These are phyloP conservation scores for Calliphora vicina DNA, from an alignment of 1,140 invertebrate species.

Conservation along the genomic window DNA sequence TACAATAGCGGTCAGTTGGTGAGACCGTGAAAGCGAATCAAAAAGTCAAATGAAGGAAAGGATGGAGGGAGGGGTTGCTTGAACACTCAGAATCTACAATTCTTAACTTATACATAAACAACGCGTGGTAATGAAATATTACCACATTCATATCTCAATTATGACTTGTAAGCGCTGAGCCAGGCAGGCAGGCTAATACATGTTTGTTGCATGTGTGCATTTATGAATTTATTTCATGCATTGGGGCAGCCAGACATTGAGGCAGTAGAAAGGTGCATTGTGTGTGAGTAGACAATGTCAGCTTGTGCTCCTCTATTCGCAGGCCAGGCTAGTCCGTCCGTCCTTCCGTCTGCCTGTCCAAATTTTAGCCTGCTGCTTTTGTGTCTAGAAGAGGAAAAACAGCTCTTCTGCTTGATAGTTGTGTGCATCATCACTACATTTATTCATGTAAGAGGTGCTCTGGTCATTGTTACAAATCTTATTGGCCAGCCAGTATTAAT, in stretches of 20 bases:
- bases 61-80: too few relatives aligned
- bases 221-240: not conserved
- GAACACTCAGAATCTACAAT: not conserved
- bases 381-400: not conserved
- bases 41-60: too few relatives aligned
- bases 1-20: not conserved
- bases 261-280: not conserved
- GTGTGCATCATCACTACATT: too few relatives aligned
- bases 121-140: slow-evolving; percentile 57
- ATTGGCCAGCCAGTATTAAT: not conserved
- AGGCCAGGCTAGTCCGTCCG: not conserved
- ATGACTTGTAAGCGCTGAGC: slow-evolving; percentile 41
- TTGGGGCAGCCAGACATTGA: not conserved
- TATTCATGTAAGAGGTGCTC: too few relatives aligned
- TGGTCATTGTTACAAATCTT: slow-evolving; percentile 1
- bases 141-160: slow-evolving; percentile 63
- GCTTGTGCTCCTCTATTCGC: too few relatives aligned
- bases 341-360: too few relatives aligned
- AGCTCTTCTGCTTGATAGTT: not conserved
- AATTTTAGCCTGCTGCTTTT: not conserved
- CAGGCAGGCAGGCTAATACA: not conserved
- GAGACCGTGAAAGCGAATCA: too few relatives aligned
- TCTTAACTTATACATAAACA: not conserved
- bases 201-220: not conserved
- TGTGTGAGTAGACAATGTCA: not conserved